Percentiles rank a stretch among this genome's conserved stretches.
Evolutionary conservation across 2,888 invertebrate species (phyloP).

Genomic region (Catocala nupta): DNA sequence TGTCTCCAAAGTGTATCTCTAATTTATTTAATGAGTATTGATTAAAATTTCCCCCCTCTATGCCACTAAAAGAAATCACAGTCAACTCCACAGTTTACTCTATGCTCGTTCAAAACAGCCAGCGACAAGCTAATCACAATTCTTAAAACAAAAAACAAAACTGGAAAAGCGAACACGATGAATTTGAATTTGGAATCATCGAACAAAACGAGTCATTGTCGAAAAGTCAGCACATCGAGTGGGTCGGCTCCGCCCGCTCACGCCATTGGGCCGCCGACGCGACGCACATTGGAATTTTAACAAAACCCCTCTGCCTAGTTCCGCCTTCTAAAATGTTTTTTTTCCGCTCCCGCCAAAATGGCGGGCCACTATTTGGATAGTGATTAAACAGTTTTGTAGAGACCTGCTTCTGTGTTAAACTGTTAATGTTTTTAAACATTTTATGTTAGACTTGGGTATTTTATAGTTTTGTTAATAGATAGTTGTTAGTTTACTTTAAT

Average conservation of each 20-base stretch:
- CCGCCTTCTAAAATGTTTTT: constrained; percentile 86
- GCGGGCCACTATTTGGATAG: constrained; percentile 78
- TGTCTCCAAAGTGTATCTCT: no score
- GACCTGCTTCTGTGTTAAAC: constrained; percentile 36
- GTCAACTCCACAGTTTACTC: no score
- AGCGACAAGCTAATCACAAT: background rate
- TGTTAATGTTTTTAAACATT: background rate
- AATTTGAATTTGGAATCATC: constrained; percentile 50
- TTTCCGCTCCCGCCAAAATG: constrained; percentile 82
- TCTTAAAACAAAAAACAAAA: constrained; percentile 2
- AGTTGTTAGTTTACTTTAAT: no score
- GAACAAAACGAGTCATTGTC: constrained; percentile 78
- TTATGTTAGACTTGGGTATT: background rate
- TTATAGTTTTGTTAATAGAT: background rate
- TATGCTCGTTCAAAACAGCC: no score
- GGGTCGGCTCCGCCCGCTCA: constrained; percentile 80
- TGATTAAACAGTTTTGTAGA: constrained; percentile 43
- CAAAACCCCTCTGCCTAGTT: constrained; percentile 86
- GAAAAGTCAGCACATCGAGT: constrained; percentile 82
- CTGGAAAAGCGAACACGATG: constrained; percentile 24
- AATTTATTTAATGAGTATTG: no score
- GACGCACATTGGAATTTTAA: constrained; percentile 82
- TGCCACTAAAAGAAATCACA: no score
- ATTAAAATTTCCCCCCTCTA: no score
- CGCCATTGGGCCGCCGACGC: constrained; percentile 78